A percentile compares a stretch with the other conserved stretches of the same genome.
These are phyloP conservation scores for Drosophila rufa DNA, from an alignment of 1,140 invertebrate genomes.

Conservation along the genomic window DNA sequence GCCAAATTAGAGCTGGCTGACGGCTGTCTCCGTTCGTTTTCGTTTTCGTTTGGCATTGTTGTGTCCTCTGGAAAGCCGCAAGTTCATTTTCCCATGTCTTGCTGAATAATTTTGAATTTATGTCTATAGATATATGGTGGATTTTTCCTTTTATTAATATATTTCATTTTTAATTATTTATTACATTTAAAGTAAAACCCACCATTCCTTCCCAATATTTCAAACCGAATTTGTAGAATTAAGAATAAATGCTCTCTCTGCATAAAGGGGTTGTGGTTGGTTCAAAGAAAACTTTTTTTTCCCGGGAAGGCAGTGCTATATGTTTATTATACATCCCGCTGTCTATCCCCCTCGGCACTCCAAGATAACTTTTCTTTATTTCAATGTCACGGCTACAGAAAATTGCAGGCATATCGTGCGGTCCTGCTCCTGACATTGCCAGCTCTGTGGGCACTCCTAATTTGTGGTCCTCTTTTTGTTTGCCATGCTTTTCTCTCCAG, in stretches of 20 bases:
- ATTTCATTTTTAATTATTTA: no score
- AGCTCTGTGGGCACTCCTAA: slow-evolving; percentile 38
- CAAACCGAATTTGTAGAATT: no score
- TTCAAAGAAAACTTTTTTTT: background rate
- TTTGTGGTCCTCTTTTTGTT: slow-evolving; percentile 27
- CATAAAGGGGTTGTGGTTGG: no score
- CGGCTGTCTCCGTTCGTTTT: slow-evolving; percentile 23
- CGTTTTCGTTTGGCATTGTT: slow-evolving; percentile 3
- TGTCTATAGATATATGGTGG: no score
- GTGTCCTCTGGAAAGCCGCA: slow-evolving; percentile 12
- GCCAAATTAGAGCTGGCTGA: slow-evolving; percentile 46
- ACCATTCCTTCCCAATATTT: no score
- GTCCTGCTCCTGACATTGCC: slow-evolving; percentile 42
- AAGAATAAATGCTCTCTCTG: no score
- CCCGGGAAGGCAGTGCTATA: background rate
- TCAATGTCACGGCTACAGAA: slow-evolving; percentile 53
- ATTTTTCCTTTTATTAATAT: no score
- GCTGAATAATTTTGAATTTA: slow-evolving; percentile 1
- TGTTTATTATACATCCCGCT: slow-evolving; percentile 4
- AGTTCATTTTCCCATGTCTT: slow-evolving; percentile 36
- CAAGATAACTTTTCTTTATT: slow-evolving; percentile 33
- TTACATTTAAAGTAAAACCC: no score
- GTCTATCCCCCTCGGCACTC: background rate
- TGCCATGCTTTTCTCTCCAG: slow-evolving; percentile 7
- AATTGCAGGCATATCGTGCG: slow-evolving; percentile 9